phyloP scores from a whole-genome alignment of 37 sponge, comb jelly and placozoan genomes.

The Ianthella basta region DNA sequence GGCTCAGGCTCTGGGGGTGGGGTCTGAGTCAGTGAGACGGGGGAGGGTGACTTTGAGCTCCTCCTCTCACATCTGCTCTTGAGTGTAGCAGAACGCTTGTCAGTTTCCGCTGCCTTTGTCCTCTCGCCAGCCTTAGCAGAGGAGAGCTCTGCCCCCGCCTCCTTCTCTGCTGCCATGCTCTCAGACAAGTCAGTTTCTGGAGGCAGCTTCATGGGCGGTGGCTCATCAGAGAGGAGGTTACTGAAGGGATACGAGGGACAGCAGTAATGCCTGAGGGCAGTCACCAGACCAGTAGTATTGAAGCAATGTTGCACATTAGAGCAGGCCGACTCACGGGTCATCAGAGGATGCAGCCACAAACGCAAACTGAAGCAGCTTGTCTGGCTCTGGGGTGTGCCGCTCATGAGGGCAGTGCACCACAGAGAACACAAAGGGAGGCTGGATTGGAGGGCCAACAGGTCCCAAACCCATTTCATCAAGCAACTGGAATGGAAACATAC shows the following conservation, averaged over 20 bases:
- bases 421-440: constrained; percentile 73
- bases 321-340: constrained; percentile 92
- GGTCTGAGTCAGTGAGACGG: constrained; percentile 3
- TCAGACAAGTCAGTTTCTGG: not conserved
- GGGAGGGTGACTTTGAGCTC: constrained; percentile 41
- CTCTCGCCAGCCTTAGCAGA: not conserved
- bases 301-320: no score
- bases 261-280: no score
- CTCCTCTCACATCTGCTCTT: constrained; percentile 37
- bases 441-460: constrained; percentile 83
- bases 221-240: constrained; percentile 23
- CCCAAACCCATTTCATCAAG: constrained; percentile 86
- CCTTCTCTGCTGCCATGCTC: constrained; percentile 1
- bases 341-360: constrained; percentile 78
- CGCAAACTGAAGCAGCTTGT: constrained; percentile 30
- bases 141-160: constrained; percentile 19
- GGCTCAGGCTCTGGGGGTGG: constrained; percentile 5
- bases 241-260: not conserved
- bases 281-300: no score
- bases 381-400: constrained; percentile 31
- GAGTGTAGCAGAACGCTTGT: constrained; percentile 10
- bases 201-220: constrained; percentile 13
- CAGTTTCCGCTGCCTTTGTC: not conserved
- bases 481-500: constrained; percentile 30
- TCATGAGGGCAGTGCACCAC: constrained; percentile 76